These are phyloP conservation scores for Dione juno DNA, from an alignment of 2,888 invertebrate genomes.

Conservation along the genomic window DNA sequence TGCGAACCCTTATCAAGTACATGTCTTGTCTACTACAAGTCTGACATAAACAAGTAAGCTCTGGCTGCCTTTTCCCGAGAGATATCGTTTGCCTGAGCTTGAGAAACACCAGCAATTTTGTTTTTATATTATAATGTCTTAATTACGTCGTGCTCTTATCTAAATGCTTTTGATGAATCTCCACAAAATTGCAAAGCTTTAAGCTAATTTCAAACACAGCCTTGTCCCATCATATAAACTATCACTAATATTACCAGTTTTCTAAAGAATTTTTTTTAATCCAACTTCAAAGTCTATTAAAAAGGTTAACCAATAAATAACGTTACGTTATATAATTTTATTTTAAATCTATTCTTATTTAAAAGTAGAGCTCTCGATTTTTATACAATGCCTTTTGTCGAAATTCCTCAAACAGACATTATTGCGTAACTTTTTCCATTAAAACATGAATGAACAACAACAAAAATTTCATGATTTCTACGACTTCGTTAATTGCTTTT, in stretches of 20 bases:
- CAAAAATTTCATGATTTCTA: slow-evolving; percentile 25
- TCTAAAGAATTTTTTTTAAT: no score
- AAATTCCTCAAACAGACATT: slow-evolving; percentile 55
- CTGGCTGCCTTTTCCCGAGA: slow-evolving; percentile 23
- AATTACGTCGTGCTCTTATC: slow-evolving; percentile 11
- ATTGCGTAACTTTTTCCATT: slow-evolving; percentile 66
- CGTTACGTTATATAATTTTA: not conserved
- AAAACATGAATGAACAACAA: slow-evolving; percentile 45
- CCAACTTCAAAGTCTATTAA: not conserved
- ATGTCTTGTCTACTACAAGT: slow-evolving; percentile 33
- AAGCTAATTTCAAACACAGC: no score
- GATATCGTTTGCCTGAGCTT: slow-evolving; percentile 30
- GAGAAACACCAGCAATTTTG: slow-evolving; percentile 11
- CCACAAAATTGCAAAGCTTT: no score
- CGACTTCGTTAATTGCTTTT: slow-evolving; percentile 20
- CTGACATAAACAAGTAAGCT: slow-evolving; percentile 34
- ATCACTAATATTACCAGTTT: no score
- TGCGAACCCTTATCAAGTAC: slow-evolving; percentile 35
- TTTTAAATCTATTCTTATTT: not conserved
- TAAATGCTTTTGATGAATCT: not conserved
- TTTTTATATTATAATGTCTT: slow-evolving; percentile 8
- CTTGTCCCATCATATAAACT: no score
- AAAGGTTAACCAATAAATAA: not conserved
- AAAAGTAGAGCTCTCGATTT: slow-evolving; percentile 1
- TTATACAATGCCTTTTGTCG: slow-evolving; percentile 50